Conservation (phyloP, 2,888 invertebrate species). For the Rugalucina vietnamica region DNA sequence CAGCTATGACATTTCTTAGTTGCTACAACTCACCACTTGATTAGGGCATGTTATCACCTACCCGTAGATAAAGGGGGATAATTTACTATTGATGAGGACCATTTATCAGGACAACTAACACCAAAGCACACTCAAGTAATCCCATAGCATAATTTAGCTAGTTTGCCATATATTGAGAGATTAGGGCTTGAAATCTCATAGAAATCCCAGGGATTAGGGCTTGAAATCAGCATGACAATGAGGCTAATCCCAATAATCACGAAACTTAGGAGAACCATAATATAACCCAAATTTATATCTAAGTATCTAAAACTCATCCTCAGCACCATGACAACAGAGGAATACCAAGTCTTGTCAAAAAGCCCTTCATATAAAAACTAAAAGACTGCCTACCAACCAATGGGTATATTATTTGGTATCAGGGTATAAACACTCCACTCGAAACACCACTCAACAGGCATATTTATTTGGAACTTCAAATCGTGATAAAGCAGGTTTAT, state of each 20-base stretch:
- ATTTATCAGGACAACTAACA: slow-evolving; percentile 65
- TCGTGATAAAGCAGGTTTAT: no score
- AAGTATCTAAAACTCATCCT: no score
- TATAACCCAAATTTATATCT: no score
- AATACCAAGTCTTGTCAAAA: background rate
- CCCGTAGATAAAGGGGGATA: slow-evolving; percentile 63
- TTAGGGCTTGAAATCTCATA: no score
- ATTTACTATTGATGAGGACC: slow-evolving; percentile 69
- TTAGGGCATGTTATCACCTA: slow-evolving; percentile 70
- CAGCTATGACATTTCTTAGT: slow-evolving; percentile 66
- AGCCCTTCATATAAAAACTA: no score
- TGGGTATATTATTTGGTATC: no score
- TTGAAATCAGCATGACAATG: slow-evolving; percentile 64
- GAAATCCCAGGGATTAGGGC: slow-evolving; percentile 40
- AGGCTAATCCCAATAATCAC: slow-evolving; percentile 46
- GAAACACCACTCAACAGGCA: no score
- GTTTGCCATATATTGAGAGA: slow-evolving; percentile 32
- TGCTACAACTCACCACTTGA: slow-evolving; percentile 66
- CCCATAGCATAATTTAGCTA: slow-evolving; percentile 58
- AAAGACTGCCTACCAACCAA: no score
- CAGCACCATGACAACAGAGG: no score
- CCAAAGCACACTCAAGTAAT: slow-evolving; percentile 54
- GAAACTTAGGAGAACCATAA: background rate
- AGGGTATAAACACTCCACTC: no score
- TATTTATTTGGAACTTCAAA: no score